Percentiles rank a stretch among this genome's conserved stretches.
phyloP scores from a whole-genome alignment of 1,140 invertebrate genomes.

The Heliconius congener region DNA sequence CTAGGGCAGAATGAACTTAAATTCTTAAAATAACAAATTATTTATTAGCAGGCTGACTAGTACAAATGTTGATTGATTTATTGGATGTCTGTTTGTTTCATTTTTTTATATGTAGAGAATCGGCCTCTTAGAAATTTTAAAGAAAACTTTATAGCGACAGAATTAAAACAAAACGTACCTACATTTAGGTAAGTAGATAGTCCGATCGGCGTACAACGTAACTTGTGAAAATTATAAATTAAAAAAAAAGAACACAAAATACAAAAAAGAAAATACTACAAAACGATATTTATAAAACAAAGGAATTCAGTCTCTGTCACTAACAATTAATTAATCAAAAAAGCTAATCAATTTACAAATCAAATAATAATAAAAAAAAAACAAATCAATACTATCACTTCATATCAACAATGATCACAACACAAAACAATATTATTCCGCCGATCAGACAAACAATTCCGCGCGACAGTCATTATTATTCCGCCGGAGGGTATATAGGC shows the following conservation, averaged over 20 bases:
- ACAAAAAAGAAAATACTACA: not conserved
- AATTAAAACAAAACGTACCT: not conserved
- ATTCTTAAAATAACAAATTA: conserved; percentile 4
- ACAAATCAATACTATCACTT: not conserved
- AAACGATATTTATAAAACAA: not conserved
- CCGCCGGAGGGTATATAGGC: not conserved
- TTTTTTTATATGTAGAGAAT: not conserved
- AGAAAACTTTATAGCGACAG: not conserved
- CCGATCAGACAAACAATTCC: conserved; percentile 16
- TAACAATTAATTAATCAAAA: not conserved
- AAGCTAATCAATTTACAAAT: not conserved
- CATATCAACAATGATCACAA: not conserved
- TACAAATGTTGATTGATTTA: not conserved
- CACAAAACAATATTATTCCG: conserved; percentile 11
- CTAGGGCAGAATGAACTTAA: not conserved
- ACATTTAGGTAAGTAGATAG: not conserved
- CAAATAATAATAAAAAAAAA: not conserved
- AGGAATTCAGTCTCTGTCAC: not conserved
- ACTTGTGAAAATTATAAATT: not conserved
- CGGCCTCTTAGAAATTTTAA: not conserved
- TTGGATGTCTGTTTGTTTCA: conserved; percentile 8
- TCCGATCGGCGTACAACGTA: not conserved
- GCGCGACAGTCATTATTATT: conserved; percentile 8
- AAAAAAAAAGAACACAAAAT: not conserved
- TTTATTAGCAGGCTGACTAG: conserved; percentile 26